phyloP scores from a whole-genome alignment of 2,888 invertebrate species.

The Orthosia cruda region DNA sequence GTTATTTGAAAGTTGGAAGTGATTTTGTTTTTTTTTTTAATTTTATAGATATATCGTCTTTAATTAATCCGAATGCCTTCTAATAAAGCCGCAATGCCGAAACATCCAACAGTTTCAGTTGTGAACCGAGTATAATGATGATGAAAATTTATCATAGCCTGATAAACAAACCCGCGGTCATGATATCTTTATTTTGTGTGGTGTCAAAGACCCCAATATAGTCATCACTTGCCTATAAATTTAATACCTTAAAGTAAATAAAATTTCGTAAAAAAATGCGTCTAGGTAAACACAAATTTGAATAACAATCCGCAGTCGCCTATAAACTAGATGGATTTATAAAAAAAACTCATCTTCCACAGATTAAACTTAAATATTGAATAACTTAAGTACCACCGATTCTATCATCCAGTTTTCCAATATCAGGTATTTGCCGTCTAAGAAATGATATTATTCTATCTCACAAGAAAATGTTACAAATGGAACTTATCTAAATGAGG shows the following conservation, averaged over 20 bases:
- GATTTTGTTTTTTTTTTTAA: too few species aligned
- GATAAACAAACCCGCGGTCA: too few species aligned
- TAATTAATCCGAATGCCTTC: too few species aligned
- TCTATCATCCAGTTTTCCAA: constrained; percentile 69
- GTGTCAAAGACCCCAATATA: neutral
- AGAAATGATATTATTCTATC: constrained; percentile 73
- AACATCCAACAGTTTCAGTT: too few species aligned
- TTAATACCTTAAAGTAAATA: neutral
- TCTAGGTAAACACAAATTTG: constrained; percentile 39
- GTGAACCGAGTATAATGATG: too few species aligned
- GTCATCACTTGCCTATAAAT: neutral
- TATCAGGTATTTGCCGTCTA: constrained; percentile 67
- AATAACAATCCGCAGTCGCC: constrained; percentile 42
- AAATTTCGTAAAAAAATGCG: neutral
- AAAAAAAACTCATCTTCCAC: constrained; percentile 53
- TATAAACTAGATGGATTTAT: constrained; percentile 48
- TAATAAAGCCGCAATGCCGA: too few species aligned
- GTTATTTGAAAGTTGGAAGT: too few species aligned
- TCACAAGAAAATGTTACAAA: constrained; percentile 66
- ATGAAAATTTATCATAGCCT: too few species aligned
- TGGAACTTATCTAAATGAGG: constrained; percentile 50
- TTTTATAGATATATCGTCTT: too few species aligned
- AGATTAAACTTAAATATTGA: constrained; percentile 69
- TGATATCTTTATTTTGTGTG: neutral
- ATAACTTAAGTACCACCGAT: constrained; percentile 63